Conservation (phyloP, 1,140 invertebrate species). For the Drosophila hydei region DNA sequence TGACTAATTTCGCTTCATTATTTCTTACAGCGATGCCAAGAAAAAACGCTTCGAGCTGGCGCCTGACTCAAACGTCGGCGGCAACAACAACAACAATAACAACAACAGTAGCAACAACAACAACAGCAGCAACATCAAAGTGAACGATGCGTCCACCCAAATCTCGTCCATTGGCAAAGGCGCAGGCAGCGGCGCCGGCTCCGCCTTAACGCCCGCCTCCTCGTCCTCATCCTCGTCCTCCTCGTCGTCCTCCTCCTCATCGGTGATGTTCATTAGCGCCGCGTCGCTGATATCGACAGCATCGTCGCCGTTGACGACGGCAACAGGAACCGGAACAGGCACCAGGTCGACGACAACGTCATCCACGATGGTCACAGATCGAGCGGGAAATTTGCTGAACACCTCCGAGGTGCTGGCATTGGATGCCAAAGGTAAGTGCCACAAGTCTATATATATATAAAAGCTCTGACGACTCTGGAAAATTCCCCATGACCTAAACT, state of each 20-base stretch:
- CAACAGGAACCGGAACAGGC: not conserved
- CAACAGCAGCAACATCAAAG: conserved; percentile 12
- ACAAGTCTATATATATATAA: not conserved
- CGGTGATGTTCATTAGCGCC: conserved; percentile 44
- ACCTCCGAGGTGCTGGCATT: conserved; percentile 49
- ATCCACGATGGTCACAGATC: conserved; percentile 29
- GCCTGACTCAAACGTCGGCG: conserved; percentile 33
- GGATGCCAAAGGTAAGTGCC: conserved; percentile 79
- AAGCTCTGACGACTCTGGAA: too few species aligned
- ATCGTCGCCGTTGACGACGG: conserved; percentile 23
- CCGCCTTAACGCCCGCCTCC: conserved; percentile 48
- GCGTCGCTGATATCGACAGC: conserved; percentile 46
- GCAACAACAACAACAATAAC: conserved; percentile 49
- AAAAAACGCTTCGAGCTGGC: conserved; percentile 74
- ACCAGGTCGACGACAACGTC: conserved; percentile 42
- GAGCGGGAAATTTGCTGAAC: conserved; percentile 28
- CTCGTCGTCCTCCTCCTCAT: conserved; percentile 16
- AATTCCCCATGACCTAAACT: too few species aligned
- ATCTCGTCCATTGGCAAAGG: conserved; percentile 30
- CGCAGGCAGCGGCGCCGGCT: conserved; percentile 39
- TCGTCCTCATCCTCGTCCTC: too few species aligned
- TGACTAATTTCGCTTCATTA: not conserved
- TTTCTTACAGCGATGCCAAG: conserved; percentile 72
- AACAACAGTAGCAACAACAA: conserved; percentile 28
- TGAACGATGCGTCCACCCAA: conserved; percentile 26